Evolutionary conservation across 2,888 invertebrate genomes (phyloP).

Genomic region (Tipula confusa): DNA sequence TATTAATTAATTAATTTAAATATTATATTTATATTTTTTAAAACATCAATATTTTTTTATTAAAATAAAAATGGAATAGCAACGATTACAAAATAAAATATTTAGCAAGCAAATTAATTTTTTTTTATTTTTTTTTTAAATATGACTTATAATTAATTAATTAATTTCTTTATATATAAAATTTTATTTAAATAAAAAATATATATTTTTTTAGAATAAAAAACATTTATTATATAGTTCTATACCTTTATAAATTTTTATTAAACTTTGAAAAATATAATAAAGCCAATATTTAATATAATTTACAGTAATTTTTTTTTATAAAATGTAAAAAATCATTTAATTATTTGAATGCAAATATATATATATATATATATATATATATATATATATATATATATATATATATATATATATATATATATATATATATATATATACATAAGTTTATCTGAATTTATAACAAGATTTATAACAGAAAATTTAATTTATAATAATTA

Average conservation of each 20-base stretch:
- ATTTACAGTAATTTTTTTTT: background rate
- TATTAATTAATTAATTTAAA: background rate
- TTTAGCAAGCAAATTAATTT: background rate
- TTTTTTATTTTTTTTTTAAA: background rate
- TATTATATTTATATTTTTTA: background rate
- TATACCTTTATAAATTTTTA: background rate
- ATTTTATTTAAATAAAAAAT: background rate
- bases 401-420: too few relatives aligned
- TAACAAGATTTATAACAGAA: background rate
- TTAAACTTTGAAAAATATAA: conserved; percentile 25
- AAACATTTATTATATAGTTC: background rate
- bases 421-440: too few relatives aligned
- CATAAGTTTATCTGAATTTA: conserved; percentile 4
- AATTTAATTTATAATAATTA: background rate
- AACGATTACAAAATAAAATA: background rate
- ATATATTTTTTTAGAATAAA: background rate
- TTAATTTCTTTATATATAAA: background rate
- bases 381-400: too few relatives aligned
- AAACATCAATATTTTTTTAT: background rate
- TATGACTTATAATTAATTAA: background rate
- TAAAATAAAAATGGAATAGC: background rate
- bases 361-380: too few relatives aligned
- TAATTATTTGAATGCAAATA: background rate
- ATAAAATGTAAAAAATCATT: conserved; percentile 3
- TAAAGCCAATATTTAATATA: background rate